These are phyloP conservation scores for Phanerotoma sp. DNA, from an alignment of 2,888 invertebrate genomes.

Conservation along the genomic window DNA sequence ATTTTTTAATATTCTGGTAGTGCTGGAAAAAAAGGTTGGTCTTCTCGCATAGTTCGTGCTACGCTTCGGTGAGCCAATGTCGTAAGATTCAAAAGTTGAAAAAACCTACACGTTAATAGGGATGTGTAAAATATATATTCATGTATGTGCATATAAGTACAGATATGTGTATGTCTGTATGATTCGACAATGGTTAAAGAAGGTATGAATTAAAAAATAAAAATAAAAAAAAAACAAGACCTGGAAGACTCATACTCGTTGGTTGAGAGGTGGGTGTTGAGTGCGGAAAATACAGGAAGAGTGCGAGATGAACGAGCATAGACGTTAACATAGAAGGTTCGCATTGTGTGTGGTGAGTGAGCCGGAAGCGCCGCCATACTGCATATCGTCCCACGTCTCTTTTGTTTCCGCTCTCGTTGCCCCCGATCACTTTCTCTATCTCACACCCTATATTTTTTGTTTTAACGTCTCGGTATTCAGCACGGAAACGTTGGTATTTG, in stretches of 20 bases:
- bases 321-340: slow-evolving; percentile 50
- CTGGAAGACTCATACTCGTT: not conserved
- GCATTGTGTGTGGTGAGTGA: slow-evolving; percentile 57
- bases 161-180: too few relatives aligned
- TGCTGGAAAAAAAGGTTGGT: slow-evolving; percentile 33
- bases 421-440: slow-evolving; percentile 19
- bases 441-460: slow-evolving; percentile 8
- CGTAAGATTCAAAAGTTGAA: slow-evolving; percentile 3
- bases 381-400: slow-evolving; percentile 45
- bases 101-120: slow-evolving; percentile 4
- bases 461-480: slow-evolving; percentile 11
- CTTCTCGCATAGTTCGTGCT: not conserved
- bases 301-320: slow-evolving; percentile 27
- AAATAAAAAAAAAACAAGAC: slow-evolving; percentile 18
- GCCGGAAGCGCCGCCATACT: slow-evolving; percentile 57
- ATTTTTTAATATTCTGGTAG: slow-evolving; percentile 51
- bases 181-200: slow-evolving; percentile 10
- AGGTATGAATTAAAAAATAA: slow-evolving; percentile 10
- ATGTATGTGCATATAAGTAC: too few relatives aligned
- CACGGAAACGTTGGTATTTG: not conserved
- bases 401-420: slow-evolving; percentile 45
- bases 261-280: slow-evolving; percentile 18
- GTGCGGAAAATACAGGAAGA: slow-evolving; percentile 19
- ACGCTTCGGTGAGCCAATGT: slow-evolving; percentile 18
- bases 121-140: not conserved